Evolutionary conservation across 2,888 invertebrate species (phyloP), one percentile per base, ranked within the genome.

Genomic region (Volucella zonaria): DNA sequence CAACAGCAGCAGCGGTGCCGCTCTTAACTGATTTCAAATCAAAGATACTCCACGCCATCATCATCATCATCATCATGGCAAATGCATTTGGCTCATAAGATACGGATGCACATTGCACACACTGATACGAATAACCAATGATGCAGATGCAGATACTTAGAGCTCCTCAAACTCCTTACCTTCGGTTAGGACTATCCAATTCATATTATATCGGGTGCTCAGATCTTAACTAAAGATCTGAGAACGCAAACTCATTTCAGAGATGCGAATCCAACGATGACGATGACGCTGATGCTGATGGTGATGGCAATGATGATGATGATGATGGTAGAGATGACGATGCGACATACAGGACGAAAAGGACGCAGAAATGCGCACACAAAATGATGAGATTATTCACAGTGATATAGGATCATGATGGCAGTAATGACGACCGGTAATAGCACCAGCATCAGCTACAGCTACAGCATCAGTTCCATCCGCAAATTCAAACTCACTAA

Each of bases 321-420:
- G 52, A 42, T 18, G 14, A 23, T n/a, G 15, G 52, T 1, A 47
- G 51, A 59, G 66, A 61, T 66, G 66, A 56, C 42, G 73, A 64
- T 15, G 70, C 58, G 64, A 81, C 70, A 77, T 52, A 61, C 76
- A 82, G 77, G 82, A 77, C 82, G 74, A 74, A 82, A 82, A 82
- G 78, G 78, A 78, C 78, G 82, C 62, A 61, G 78, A 51, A 82
- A 82, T 74, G 82, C 68, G 82, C 78, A 82, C 82, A 78, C 82
- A 82, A 82, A 82, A 74, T 79, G 82, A 79, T 82, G 82, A 82
- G 82, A 82, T 82, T 82, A 82, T 79, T 82, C 82, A 74, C 67
- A 40, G 67, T 79, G 82, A 82, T 82, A 82, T 62, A 78, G 79
- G 62, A 78, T 74, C 79, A 68, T 59, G 62, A 66, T 77, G 82